Conservation (phyloP, 2,797 vertebrate species). For the Melanotaenia boesemani region DNA sequence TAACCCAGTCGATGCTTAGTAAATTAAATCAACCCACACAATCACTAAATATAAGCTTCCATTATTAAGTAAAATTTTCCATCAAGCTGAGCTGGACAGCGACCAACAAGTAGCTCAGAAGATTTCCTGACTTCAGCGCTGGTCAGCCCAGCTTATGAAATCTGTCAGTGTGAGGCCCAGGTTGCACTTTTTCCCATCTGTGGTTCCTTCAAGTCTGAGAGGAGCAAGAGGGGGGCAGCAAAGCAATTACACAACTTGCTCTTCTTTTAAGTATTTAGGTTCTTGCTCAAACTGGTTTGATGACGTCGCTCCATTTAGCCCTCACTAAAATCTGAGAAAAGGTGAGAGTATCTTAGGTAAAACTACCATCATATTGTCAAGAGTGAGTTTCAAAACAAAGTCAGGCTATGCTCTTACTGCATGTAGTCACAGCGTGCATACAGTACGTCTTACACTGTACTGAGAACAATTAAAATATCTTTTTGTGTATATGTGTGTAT, state of each 20-base stretch:
- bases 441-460: neutral
- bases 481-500: neutral
- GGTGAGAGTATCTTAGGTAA: slow-evolving; percentile 19
- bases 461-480: neutral
- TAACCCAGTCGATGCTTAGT: neutral
- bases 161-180: slow-evolving; percentile 71
- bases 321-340: slow-evolving; percentile 53
- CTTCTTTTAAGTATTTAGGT: slow-evolving; percentile 68
- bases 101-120: slow-evolving; percentile 64
- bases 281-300: slow-evolving; percentile 74
- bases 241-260: slow-evolving; percentile 80
- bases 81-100: slow-evolving; percentile 64
- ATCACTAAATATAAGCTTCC: slow-evolving; percentile 48
- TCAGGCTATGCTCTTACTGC: neutral
- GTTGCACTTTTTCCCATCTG: slow-evolving; percentile 70
- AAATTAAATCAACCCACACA: slow-evolving; percentile 34
- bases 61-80: slow-evolving; percentile 65
- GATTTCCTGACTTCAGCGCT: slow-evolving; percentile 62
- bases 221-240: slow-evolving; percentile 29
- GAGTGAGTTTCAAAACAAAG: slow-evolving; percentile 11
- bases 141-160: slow-evolving; percentile 71
- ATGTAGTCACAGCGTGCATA: slow-evolving; percentile 11
- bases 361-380: neutral
- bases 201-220: slow-evolving; percentile 68
- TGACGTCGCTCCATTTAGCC: slow-evolving; percentile 54